Evolutionary conservation across 2,113 vertebrate species (phyloP).

Genomic region (Platysteira castanea): DNA sequence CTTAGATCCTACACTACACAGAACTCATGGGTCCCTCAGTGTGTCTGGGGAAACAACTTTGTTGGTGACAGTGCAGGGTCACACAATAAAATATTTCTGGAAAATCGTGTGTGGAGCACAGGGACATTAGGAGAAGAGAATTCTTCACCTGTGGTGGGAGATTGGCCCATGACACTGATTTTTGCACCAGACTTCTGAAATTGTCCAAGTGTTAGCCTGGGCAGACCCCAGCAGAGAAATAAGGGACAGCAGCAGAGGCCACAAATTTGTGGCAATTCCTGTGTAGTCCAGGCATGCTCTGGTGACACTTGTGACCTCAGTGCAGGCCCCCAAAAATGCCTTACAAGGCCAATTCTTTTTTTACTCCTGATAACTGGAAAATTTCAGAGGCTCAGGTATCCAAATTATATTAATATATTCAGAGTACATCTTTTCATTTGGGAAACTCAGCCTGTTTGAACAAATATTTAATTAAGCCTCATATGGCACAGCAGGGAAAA

Average conservation of each 20-base stretch:
- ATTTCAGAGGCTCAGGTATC: neutral
- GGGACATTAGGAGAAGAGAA: neutral
- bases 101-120: neutral
- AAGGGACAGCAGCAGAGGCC: neutral
- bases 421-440: neutral
- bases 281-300: neutral
- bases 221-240: neutral
- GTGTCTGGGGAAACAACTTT: neutral
- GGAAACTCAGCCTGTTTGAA: neutral
- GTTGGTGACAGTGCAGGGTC: neutral
- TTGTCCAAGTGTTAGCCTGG: neutral
- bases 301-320: neutral
- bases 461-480: slow-evolving; percentile 42
- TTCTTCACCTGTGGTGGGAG: neutral
- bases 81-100: neutral
- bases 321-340: neutral
- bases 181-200: neutral
- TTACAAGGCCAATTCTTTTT: neutral
- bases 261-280: neutral
- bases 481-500: neutral
- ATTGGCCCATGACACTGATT: fast-evolving
- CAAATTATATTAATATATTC: neutral
- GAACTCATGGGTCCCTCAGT: no score
- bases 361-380: neutral
- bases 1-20: neutral